A percentile compares a stretch with the other conserved stretches of the same genome.
These are phyloP conservation scores for Cerastis leucographa DNA, from an alignment of 2,888 invertebrate species.

Conservation along the genomic window DNA sequence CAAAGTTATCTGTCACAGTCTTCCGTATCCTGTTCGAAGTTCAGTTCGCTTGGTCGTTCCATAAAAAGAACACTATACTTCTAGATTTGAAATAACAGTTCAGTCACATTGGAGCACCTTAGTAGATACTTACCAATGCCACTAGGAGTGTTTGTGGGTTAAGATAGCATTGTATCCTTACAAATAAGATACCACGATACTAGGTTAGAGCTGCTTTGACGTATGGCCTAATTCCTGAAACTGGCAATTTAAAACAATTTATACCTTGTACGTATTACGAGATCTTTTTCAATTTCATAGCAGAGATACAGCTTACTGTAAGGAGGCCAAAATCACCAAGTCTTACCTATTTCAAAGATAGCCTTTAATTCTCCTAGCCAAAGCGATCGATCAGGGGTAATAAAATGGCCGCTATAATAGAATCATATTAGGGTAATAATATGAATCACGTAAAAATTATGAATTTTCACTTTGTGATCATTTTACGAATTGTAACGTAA, in stretches of 20 bases:
- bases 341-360: not conserved
- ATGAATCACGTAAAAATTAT: no score
- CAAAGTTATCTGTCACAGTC: not conserved
- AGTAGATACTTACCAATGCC: not conserved
- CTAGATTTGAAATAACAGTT: not conserved
- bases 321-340: not conserved
- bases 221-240: conserved; percentile 1
- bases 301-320: not conserved
- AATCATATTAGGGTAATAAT: no score
- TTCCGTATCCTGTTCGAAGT: not conserved
- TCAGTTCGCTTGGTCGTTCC: not conserved
- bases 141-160: not conserved
- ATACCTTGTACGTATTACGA: no score
- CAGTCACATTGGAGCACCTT: no score
- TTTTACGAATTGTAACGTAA: no score
- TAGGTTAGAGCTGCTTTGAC: not conserved
- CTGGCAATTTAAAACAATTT: not conserved
- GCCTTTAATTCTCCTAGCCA: no score
- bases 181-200: conserved; percentile 32
- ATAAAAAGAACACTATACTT: not conserved
- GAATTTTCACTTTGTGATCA: no score
- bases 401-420: no score
- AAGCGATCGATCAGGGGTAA: not conserved
- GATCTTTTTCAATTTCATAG: not conserved
- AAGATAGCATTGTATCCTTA: conserved; percentile 15